These are phyloP conservation scores for Scyliorhinus canicula DNA, from an alignment of 2,797 vertebrate genomes.

Conservation along the genomic window DNA sequence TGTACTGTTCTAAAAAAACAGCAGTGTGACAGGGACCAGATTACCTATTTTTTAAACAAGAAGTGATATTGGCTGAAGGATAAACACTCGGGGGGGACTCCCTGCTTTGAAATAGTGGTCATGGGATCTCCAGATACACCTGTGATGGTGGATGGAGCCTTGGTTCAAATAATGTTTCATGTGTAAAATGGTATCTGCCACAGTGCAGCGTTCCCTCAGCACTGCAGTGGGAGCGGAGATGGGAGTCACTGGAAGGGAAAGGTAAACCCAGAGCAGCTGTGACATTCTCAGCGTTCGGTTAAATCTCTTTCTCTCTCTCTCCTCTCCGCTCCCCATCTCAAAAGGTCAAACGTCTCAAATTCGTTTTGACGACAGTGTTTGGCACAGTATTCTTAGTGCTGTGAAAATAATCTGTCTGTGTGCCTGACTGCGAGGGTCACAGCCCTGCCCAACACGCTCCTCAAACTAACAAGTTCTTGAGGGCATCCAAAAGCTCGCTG, in stretches of 20 bases:
- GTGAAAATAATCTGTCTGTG: no score
- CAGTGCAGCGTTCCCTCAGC: neutral
- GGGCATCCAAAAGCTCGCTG: neutral
- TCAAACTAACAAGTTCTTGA: neutral
- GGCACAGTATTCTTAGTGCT: neutral
- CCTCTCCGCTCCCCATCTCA: neutral
- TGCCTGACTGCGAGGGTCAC: neutral
- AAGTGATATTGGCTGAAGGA: no score
- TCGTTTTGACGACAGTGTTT: neutral
- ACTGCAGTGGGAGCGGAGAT: neutral
- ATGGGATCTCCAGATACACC: no score
- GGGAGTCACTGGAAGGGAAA: neutral
- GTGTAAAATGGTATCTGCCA: neutral
- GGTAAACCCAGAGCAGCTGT: neutral
- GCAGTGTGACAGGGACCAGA: neutral
- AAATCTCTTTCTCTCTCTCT: neutral
- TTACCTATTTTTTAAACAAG: no score
- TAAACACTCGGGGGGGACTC: no score
- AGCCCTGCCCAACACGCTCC: neutral
- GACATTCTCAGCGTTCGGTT: neutral
- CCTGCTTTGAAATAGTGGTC: neutral
- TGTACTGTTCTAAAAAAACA: no score
- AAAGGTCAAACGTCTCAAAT: neutral
- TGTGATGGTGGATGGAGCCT: no score
- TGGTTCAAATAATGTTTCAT: no score